phyloP scores from a whole-genome alignment of 2,888 invertebrate species.

The Cotesia congregata region DNA sequence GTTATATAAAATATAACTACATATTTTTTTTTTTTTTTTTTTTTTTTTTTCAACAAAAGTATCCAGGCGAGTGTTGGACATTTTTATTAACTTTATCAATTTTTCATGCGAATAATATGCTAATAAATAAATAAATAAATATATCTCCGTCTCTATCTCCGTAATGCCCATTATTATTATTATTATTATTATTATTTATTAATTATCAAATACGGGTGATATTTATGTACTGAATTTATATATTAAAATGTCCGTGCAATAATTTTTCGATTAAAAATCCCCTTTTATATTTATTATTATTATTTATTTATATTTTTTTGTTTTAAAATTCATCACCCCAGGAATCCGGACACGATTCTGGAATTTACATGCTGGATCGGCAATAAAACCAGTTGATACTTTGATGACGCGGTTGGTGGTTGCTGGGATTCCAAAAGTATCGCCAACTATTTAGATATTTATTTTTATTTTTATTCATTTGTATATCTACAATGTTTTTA shows the following conservation, averaged over 20 bases:
- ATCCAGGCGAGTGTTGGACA: constrained; percentile 1
- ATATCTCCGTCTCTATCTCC: too few species aligned
- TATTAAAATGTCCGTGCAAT: constrained; percentile 19
- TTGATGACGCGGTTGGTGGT: constrained; percentile 6
- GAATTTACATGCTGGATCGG: constrained; percentile 18
- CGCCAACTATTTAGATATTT: not conserved
- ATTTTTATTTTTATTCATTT: not conserved
- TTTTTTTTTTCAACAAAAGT: not conserved
- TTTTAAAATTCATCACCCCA: constrained; percentile 28
- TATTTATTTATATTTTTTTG: not conserved
- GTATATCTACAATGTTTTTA: not conserved
- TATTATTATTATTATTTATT: constrained; percentile 29
- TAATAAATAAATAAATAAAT: not conserved
- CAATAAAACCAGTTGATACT: constrained; percentile 17
- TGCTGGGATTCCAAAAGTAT: constrained; percentile 5
- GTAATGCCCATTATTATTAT: constrained; percentile 9
- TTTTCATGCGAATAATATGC: constrained; percentile 19
- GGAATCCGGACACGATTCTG: constrained; percentile 31
- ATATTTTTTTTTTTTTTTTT: too few species aligned
- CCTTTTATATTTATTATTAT: not conserved
- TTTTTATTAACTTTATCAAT: constrained; percentile 33
- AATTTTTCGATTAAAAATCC: constrained; percentile 3
- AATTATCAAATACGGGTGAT: constrained; percentile 29
- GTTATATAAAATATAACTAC: not conserved
- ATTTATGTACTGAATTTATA: constrained; percentile 3